Evolutionary conservation across 2,113 vertebrate species (phyloP), one percentile per base, ranked within the genome.

Genomic region (Sinocyclocheilus rhinocerous): DNA sequence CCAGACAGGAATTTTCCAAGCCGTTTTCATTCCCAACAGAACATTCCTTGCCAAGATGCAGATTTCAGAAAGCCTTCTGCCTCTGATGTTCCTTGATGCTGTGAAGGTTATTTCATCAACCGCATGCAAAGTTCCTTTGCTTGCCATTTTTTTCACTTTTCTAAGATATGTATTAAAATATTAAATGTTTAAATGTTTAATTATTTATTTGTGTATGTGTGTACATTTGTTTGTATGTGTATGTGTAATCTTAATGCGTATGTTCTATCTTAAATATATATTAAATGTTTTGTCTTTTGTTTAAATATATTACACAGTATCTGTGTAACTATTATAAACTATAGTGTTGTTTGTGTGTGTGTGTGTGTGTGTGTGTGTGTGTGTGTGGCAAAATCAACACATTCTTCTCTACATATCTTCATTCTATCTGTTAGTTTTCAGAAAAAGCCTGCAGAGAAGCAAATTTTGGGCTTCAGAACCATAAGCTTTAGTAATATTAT

Each of bases 1-100:
- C 87, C 15, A 87, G 89, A 85, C 81, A 89, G 82, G 87, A 88
- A 83, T 91, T 88, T 89, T 82, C 84, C 79, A 61, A 18, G 87
- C 83, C 88, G 75, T 90, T 85, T 85, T 83, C 87, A 84, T 90
- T 93, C 91, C 90, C 90, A 79, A 70, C 89, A 87, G 90, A 89
- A 86, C 61, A 87, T 90, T 87, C 84, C 84, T 86, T 70, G 69
- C 83, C 84, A 80, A 73, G 77, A 87, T 87, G 84, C 84, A 83
- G 76, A 85, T 91, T 91, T 89, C 84, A 87, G 65, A 91, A 81
- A 76, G 39, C 59, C 85, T 84, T 63, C 82, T 55, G 70, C 78
- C 91, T 82, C 85, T 76, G 90, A 85, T 52, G 84, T 81, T 61
- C 82, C 89, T 90, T 91, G 82, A 92, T 76, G 76, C 63, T 70